phyloP scores from a whole-genome alignment of 2,888 invertebrate genomes.

The Scaptomyza tumidula region DNA sequence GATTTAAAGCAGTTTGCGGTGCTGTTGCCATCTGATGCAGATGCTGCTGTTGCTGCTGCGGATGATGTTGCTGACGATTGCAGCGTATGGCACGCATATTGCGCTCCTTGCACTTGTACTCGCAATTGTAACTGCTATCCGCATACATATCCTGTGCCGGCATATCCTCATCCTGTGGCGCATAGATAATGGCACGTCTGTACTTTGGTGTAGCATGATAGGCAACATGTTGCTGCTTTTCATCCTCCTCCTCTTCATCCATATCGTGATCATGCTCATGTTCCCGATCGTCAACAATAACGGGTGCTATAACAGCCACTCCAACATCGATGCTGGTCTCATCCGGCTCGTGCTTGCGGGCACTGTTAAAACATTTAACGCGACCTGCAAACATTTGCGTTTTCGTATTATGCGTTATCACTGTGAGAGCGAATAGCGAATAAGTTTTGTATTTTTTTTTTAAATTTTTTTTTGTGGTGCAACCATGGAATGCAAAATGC shows the following conservation, averaged over 20 bases:
- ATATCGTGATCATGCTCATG: slow-evolving; percentile 48
- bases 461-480: slow-evolving; percentile 29
- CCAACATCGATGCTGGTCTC: slow-evolving; percentile 38
- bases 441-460: slow-evolving; percentile 16
- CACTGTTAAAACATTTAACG: slow-evolving; percentile 72
- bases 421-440: slow-evolving; percentile 61
- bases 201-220: slow-evolving; percentile 65
- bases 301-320: slow-evolving; percentile 40
- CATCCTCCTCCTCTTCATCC: slow-evolving; percentile 52
- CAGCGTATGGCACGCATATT: slow-evolving; percentile 81
- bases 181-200: slow-evolving; percentile 64
- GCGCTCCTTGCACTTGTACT: slow-evolving; percentile 82
- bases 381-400: slow-evolving; percentile 84
- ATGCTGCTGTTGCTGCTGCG: slow-evolving; percentile 38
- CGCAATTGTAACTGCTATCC: slow-evolving; percentile 78
- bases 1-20: slow-evolving; percentile 75
- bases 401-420: slow-evolving; percentile 81
- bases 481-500: slow-evolving; percentile 38
- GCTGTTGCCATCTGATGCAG: slow-evolving; percentile 62
- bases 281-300: slow-evolving; percentile 19
- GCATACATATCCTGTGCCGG: slow-evolving; percentile 53
- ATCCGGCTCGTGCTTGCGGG: slow-evolving; percentile 64
- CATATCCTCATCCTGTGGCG: slow-evolving; percentile 53
- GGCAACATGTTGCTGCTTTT: slow-evolving; percentile 1
- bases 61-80: slow-evolving; percentile 70